Percentiles rank a stretch among this genome's conserved stretches.
phyloP scores from a whole-genome alignment of 2,888 invertebrate species.

The Metacarcinus magister region DNA sequence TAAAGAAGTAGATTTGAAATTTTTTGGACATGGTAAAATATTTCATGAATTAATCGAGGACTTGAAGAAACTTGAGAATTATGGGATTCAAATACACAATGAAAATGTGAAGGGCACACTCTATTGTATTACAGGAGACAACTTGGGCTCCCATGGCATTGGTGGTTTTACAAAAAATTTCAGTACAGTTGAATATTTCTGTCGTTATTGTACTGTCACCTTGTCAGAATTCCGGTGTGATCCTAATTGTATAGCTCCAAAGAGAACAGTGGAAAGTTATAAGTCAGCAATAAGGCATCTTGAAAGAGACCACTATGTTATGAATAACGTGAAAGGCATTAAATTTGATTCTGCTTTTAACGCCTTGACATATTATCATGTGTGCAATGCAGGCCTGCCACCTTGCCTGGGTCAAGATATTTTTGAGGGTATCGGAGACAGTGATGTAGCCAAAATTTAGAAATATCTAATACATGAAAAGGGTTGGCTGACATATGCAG shows the following conservation, averaged over 20 bases:
- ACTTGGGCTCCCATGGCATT: constrained; percentile 59
- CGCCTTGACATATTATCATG: constrained; percentile 59
- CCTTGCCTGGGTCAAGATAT: constrained; percentile 50
- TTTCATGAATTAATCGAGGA: constrained; percentile 54
- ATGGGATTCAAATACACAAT: constrained; percentile 30
- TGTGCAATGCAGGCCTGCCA: constrained; percentile 49
- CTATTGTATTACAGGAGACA: constrained; percentile 51
- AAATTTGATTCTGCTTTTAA: constrained; percentile 60
- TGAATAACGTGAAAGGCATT: constrained; percentile 16
- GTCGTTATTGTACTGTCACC: constrained; percentile 29
- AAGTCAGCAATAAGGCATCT: background rate
- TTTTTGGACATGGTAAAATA: constrained; percentile 52
- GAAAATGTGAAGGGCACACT: constrained; percentile 33
- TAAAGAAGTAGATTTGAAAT: constrained; percentile 55
- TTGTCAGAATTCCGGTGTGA: constrained; percentile 17
- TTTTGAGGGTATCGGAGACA: constrained; percentile 37
- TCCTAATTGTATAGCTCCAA: background rate
- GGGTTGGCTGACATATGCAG: constrained; percentile 51
- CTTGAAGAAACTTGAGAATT: constrained; percentile 29
- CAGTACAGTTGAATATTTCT: constrained; percentile 61
- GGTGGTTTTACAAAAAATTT: constrained; percentile 63
- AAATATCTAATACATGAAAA: constrained; percentile 28
- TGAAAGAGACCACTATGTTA: background rate
- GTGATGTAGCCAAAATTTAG: constrained; percentile 51
- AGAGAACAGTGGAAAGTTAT: background rate